A percentile compares a stretch with the other conserved stretches of the same genome.
Conservation (phyloP, 2,113 vertebrate genomes). For the Hippocampus barbouri region DNA sequence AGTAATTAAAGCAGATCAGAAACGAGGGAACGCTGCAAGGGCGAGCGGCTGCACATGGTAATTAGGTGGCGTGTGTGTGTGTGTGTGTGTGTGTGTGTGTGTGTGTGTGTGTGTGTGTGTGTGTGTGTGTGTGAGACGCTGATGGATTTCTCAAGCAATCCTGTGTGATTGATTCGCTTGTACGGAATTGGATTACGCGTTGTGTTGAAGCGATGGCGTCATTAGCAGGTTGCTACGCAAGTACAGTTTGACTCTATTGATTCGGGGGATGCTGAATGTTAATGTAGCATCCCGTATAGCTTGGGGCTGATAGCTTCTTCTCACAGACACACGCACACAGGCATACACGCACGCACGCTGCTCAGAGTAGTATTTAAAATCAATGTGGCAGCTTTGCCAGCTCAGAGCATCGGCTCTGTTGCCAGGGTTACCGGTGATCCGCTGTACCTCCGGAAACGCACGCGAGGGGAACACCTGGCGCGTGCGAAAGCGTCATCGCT, state of each 20-base stretch:
- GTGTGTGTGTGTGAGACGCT: neutral
- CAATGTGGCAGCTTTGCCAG: neutral
- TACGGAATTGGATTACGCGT: neutral
- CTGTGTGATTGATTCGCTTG: neutral
- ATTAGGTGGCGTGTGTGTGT: constrained; percentile 50
- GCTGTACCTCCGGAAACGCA: constrained; percentile 5
- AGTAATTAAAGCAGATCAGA: constrained; percentile 75
- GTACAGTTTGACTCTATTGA: neutral
- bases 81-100: neutral
- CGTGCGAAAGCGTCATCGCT: neutral
- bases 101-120: neutral
- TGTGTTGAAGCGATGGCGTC: neutral
- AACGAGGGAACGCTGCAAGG: constrained; percentile 63
- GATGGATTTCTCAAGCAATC: constrained; percentile 12
- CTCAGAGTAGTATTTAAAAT: neutral
- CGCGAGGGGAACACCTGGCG: neutral
- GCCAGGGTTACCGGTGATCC: constrained; percentile 24
- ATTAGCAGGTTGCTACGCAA: neutral
- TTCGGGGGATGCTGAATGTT: neutral
- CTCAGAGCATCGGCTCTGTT: constrained; percentile 8
- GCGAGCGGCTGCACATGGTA: constrained; percentile 66
- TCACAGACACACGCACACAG: neutral
- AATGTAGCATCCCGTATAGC: neutral
- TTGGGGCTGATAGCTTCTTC: neutral
- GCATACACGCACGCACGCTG: neutral